Evolutionary conservation across 2,888 invertebrate species (phyloP), one percentile per base, ranked within the genome.

Genomic region (Iphiclides podalirius): DNA sequence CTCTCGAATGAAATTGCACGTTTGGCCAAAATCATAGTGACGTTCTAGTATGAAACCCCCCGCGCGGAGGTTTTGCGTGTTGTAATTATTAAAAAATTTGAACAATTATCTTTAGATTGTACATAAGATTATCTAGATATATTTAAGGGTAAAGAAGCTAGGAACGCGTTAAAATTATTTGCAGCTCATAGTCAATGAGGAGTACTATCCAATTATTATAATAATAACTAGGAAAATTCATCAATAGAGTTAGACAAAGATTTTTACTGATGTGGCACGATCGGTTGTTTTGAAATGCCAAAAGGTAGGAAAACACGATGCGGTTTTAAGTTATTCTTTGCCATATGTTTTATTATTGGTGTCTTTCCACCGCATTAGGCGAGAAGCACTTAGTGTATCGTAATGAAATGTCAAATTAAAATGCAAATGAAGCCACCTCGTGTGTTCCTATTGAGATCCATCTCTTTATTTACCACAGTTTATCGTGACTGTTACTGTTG

Each of bases 121-220:
- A 87, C 70, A 87, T 86, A 87, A 86, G 78, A 85, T 84, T 81
- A 75, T 78, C 66, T 85, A 84, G 72, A 61, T 82, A 83, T 70
- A 57, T 58, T 57, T 83, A 83, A 80, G 79, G 67, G 68, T 84
- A 81, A 81, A 60, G 62, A 79, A 78, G 81, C 82, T 87, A 86
- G 84, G 67, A 71, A 70, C 76, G 81, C 81, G 75, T 81, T 78
- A 64, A 72, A 70, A 70, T 84, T 85, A 78, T 83, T 86, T 83
- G 84, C 86, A 75, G 73, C 72, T 67, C 67, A 77, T 80, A 80
- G 75, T 79, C 69, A 79, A 74, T 73, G 70, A 77, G 68, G 73
- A 67, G 58, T 54, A 58, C 60, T 48, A 62, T 58, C 54, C 54
- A 55, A 59, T 58, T 72, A 70, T 69, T 70, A 62, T 67, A 71